Evolutionary conservation across 2,888 invertebrate genomes (phyloP).

Genomic region (Stenurella melanura): DNA sequence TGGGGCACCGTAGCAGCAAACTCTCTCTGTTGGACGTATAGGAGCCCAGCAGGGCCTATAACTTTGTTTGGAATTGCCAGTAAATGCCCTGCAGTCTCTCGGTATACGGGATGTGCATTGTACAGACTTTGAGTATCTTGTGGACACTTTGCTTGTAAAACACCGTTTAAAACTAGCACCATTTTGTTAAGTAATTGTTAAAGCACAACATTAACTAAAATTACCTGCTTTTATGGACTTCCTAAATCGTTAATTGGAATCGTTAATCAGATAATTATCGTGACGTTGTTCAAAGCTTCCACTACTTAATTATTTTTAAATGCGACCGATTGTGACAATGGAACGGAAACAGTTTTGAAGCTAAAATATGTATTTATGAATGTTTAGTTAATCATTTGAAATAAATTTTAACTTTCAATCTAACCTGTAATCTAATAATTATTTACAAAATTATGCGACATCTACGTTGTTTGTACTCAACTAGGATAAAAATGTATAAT

Average conservation of each 20-base stretch:
- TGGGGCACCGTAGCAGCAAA: constrained; percentile 92
- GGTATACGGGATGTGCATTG: constrained; percentile 88
- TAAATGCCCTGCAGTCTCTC: constrained; percentile 89
- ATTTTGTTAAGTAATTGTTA: constrained; percentile 72
- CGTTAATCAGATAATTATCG: constrained; percentile 49
- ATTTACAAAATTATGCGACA: constrained; percentile 51
- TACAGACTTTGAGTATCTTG: constrained; percentile 87
- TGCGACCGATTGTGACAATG: constrained; percentile 23
- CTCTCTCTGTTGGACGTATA: constrained; percentile 94
- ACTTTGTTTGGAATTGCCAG: constrained; percentile 85
- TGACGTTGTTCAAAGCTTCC: constrained; percentile 18
- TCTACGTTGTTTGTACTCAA: constrained; percentile 46
- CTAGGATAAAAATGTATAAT: constrained; percentile 25
- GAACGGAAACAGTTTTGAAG: constrained; percentile 16
- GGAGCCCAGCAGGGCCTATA: constrained; percentile 88
- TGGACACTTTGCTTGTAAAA: constrained; percentile 91
- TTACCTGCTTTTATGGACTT: constrained; percentile 5
- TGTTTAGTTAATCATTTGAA: constrained; percentile 28
- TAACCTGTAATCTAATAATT: constrained; percentile 50
- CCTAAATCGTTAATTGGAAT: constrained; percentile 40
- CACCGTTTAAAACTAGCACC: constrained; percentile 93
- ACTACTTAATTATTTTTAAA: constrained; percentile 16
- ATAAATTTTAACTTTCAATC: constrained; percentile 43
- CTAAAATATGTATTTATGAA: constrained; percentile 30
- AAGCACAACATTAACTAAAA: constrained; percentile 28